A percentile compares a stretch with the other conserved stretches of the same genome.
phyloP scores from a whole-genome alignment of 2,888 invertebrate species.

The Eristalinus aeneus region DNA sequence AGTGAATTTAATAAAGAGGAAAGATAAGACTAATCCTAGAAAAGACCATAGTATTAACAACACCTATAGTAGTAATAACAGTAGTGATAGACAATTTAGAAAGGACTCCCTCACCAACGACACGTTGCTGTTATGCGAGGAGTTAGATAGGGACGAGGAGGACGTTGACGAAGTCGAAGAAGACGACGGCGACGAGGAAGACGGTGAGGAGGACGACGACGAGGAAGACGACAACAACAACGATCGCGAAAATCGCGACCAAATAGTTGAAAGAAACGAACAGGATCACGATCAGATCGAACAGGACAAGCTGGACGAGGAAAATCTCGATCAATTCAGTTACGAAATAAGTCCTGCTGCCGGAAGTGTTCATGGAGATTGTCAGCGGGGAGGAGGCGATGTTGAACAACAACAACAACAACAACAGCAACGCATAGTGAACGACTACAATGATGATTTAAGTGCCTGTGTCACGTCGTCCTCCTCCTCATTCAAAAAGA shows the following conservation, averaged over 20 bases:
- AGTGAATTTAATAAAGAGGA: constrained; percentile 75
- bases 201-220: constrained; percentile 46
- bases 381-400: constrained; percentile 68
- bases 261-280: constrained; percentile 19
- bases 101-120: constrained; percentile 79
- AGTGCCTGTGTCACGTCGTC: constrained; percentile 73
- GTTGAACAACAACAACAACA: constrained; percentile 53
- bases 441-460: constrained; percentile 72
- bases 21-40: constrained; percentile 71
- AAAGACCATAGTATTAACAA: constrained; percentile 77
- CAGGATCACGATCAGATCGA: constrained; percentile 24
- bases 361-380: constrained; percentile 38
- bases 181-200: constrained; percentile 70
- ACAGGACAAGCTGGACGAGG: constrained; percentile 67
- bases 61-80: constrained; percentile 76
- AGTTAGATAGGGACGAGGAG: constrained; percentile 77
- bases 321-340: constrained; percentile 66
- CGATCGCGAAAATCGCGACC: constrained; percentile 66
- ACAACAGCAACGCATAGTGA: constrained; percentile 38
- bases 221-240: constrained; percentile 53
- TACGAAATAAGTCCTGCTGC: constrained; percentile 50
- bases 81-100: constrained; percentile 73
- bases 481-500: constrained; percentile 72
- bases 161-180: constrained; percentile 69
- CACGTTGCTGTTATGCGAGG: constrained; percentile 77